Percentiles rank a stretch among this genome's conserved stretches.
Evolutionary conservation across 2,113 vertebrate genomes (phyloP).

Genomic region (Eulacestoma nigropectus): DNA sequence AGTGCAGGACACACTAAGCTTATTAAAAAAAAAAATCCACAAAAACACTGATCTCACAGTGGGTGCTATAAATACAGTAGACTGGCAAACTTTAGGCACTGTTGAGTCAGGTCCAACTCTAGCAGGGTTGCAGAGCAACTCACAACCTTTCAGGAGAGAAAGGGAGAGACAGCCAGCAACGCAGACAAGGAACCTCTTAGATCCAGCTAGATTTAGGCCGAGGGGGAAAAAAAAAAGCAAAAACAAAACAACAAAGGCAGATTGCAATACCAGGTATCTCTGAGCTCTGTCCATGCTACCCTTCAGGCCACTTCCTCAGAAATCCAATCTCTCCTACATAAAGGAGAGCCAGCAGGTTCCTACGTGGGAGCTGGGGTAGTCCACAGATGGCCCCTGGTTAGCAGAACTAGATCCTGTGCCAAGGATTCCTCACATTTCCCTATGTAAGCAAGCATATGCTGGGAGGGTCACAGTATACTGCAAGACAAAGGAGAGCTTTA

Average conservation of each 20-base stretch:
- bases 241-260: not conserved
- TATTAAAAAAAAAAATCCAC: not conserved
- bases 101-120: not conserved
- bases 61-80: not conserved
- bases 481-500: not conserved
- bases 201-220: not conserved
- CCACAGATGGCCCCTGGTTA: not conserved
- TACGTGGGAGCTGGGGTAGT: not conserved
- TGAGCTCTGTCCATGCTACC: not conserved
- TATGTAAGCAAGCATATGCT: not conserved
- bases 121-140: not conserved
- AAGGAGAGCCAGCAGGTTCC: not conserved
- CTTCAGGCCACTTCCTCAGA: not conserved
- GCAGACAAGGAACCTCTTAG: not conserved
- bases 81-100: not conserved
- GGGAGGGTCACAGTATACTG: not conserved
- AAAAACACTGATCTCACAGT: not conserved
- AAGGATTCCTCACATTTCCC: not conserved
- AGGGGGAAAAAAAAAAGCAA: not conserved
- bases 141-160: not conserved
- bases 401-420: not conserved
- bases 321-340: not conserved
- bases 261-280: not conserved
- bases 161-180: not conserved
- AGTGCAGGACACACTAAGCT: not conserved